These are phyloP conservation scores for Diploptera punctata DNA, from an alignment of 2,888 invertebrate genomes.

Conservation along the genomic window DNA sequence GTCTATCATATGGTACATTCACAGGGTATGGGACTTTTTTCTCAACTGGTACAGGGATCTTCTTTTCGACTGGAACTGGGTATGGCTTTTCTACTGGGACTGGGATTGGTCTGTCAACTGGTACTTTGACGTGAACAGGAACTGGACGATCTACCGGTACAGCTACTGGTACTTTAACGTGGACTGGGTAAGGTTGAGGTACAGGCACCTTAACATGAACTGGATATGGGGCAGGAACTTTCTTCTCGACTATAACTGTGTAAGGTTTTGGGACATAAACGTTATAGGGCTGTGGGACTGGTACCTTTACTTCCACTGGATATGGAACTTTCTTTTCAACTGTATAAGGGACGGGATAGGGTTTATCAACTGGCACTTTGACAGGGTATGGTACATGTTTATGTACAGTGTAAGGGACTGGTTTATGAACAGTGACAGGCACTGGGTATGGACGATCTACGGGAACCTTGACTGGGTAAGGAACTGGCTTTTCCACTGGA, in stretches of 20 bases:
- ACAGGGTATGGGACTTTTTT: conserved; percentile 61
- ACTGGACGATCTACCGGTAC: conserved; percentile 40
- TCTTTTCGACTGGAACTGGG: conserved; percentile 51
- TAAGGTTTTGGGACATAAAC: conserved; percentile 58
- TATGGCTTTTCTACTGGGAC: conserved; percentile 77
- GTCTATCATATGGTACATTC: conserved; percentile 71
- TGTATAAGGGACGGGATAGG: conserved; percentile 64
- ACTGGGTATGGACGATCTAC: conserved; percentile 39
- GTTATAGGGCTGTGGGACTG: conserved; percentile 44
- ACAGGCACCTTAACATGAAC: conserved; percentile 66
- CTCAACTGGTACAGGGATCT: conserved; percentile 67
- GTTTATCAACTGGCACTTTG: conserved; percentile 73
- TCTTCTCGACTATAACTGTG: conserved; percentile 62
- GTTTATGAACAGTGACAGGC: conserved; percentile 37
- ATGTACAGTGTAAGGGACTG: conserved; percentile 42
- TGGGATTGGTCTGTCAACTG: conserved; percentile 73
- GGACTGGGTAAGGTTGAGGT: conserved; percentile 67
- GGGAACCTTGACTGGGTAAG: conserved; percentile 48
- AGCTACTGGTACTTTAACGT: conserved; percentile 41
- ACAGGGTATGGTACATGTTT: conserved; percentile 52
- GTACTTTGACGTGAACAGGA: conserved; percentile 65
- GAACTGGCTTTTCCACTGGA: conserved; percentile 69
- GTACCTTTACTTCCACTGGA: conserved; percentile 43
- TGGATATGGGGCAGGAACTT: conserved; percentile 60
- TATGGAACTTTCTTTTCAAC: conserved; percentile 62